Percentiles rank a stretch among this genome's conserved stretches.
phyloP scores from a whole-genome alignment of 2,797 vertebrate genomes.

The Sphenopsis melanotis region DNA sequence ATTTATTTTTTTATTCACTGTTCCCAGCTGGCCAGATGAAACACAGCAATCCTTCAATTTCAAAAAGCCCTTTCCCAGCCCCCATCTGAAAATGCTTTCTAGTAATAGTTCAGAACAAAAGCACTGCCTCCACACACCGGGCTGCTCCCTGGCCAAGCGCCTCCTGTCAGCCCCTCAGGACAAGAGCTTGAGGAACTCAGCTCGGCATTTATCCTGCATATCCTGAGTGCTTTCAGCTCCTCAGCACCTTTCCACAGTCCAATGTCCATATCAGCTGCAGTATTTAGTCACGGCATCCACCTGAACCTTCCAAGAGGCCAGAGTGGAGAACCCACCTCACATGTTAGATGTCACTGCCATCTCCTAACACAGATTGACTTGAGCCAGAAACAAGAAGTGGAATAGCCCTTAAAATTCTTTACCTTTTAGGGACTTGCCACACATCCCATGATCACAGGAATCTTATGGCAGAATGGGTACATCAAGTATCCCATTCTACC shows the following conservation, averaged over 20 bases:
- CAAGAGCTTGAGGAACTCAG: not conserved
- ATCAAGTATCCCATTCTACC: not conserved
- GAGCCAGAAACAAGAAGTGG: not conserved
- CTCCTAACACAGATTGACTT: not conserved
- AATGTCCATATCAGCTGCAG: accelerated
- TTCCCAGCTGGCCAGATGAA: not conserved
- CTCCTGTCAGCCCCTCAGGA: not conserved
- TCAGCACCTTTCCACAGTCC: not conserved
- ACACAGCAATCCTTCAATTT: not conserved
- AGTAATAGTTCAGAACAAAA: not conserved
- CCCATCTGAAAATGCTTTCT: not conserved
- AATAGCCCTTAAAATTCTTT: not conserved
- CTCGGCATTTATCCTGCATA: not conserved
- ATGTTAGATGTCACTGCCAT: accelerated
- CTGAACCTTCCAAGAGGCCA: not conserved
- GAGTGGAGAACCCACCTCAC: accelerated
- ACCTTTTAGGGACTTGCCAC: not conserved
- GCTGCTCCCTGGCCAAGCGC: not conserved
- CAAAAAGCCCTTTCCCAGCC: not conserved
- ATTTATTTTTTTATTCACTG: not conserved
- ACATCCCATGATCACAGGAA: not conserved
- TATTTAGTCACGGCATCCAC: not conserved
- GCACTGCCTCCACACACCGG: not conserved
- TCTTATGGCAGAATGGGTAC: not conserved
- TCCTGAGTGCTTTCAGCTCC: not conserved